Base-by-base conservation (phyloP, 1,140 invertebrate genomes). In the Trachymyrmex cornetzi region DNA sequence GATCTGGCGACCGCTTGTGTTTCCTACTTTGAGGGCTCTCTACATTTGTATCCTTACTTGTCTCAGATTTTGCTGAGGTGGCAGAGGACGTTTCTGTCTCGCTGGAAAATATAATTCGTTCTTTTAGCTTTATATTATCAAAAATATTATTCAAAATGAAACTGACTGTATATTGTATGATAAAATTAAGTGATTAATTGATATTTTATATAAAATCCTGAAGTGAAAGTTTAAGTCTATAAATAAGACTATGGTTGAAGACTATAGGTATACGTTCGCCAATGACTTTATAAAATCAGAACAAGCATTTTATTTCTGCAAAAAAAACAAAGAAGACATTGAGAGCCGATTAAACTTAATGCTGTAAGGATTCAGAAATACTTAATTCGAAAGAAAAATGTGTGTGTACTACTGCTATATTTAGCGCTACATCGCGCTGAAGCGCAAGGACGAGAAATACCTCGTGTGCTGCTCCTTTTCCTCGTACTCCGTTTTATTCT, bases 1-100 rank as follows among this genome's bases (percentile, higher is more conserved):
- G n/a, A 57, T 87, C 90, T 1, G 77, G 53, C 9, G 86, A 79
- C n/a, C 50, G 61, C 12, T 77, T 88, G 50, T 38, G 38, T 48
- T 88, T 86, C 16, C 50, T 84, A n/a, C 22, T 64, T 30, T 77
- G 55, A 30, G 53, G 0, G 38, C 53, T 77, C 22, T 77, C 59
- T 3, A 27, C 16, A 19, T 69, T 50, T 19, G 9, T 27, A 7
- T 19, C 24, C 61, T 74, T 24, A 48, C 11, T 44, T 2, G 4
- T 61, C 38, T 57, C 67, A 7, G 67, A 22, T 19, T 72, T 59
- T 3, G 19, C 9, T 9, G 4, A 16, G 0, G 48, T 34, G n/a
- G 9, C 3, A 4, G 11, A 14, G 24, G 34, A 48, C 1, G 55
- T 57, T 14, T 50, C 44, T 0, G 34, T 59, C 5, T 82, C 24